phyloP scores from a whole-genome alignment of 1,140 invertebrate species.

The Temnothorax curvispinosus region DNA sequence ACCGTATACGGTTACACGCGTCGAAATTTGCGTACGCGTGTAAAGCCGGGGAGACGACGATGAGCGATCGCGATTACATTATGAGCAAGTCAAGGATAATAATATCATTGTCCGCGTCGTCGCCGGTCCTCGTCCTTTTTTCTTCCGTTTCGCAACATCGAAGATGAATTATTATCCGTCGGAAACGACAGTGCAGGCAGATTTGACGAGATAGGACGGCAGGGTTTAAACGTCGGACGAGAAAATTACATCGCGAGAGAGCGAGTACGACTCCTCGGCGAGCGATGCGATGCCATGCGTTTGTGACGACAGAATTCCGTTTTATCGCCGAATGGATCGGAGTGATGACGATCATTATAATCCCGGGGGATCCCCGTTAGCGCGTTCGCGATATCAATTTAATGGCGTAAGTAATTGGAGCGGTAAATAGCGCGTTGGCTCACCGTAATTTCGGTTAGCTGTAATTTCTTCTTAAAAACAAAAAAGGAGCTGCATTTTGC shows the following conservation, averaged over 20 bases:
- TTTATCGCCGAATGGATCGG: conserved; percentile 31
- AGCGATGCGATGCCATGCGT: conserved; percentile 26
- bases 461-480: neutral
- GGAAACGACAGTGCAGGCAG: neutral
- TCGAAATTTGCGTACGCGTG: neutral
- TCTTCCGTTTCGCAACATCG: neutral
- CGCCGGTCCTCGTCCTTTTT: neutral
- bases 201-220: conserved; percentile 35
- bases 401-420: conserved; percentile 30
- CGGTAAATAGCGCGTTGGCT: neutral
- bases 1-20: neutral
- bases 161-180: conserved; percentile 12
- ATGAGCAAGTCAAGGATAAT: conserved; percentile 3
- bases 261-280: neutral
- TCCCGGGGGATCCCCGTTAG: no score
- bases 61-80: neutral
- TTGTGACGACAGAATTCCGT: conserved; percentile 6
- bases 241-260: conserved; percentile 31
- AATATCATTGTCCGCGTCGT: conserved; percentile 44
- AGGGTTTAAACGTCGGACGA: conserved; percentile 17
- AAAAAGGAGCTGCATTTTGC: neutral
- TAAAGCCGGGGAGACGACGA: neutral
- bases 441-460: neutral
- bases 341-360: conserved; percentile 14
- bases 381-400: conserved; percentile 38